Conservation (phyloP, 2,888 invertebrate genomes). For the Abrostola tripartita region DNA sequence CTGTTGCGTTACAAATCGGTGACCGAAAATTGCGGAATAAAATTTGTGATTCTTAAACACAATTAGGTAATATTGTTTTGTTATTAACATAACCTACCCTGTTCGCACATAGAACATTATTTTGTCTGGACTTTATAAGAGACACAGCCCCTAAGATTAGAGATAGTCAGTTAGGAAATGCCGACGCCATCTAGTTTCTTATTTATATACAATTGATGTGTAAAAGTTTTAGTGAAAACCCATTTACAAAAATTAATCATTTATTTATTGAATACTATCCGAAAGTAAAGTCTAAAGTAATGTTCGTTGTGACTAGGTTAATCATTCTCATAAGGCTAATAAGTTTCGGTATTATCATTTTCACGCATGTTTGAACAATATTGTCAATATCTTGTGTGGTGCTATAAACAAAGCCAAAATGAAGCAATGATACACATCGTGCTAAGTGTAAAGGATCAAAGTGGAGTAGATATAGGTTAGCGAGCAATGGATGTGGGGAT, state of each 20-base stretch:
- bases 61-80: conserved; percentile 5
- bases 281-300: neutral
- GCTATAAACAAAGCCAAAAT: conserved; percentile 17
- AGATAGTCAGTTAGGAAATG: too few species aligned
- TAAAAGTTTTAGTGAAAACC: too few species aligned
- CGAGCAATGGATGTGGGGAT: conserved; percentile 53
- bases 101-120: too few species aligned
- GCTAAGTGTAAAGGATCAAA: conserved; percentile 37
- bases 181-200: too few species aligned
- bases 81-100: too few species aligned
- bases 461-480: conserved; percentile 50
- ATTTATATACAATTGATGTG: too few species aligned
- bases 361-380: conserved; percentile 3
- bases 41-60: conserved; percentile 27
- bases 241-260: too few species aligned
- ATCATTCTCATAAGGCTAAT: neutral
- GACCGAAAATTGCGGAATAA: conserved; percentile 33
- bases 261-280: neutral
- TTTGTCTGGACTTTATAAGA: too few species aligned
- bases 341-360: neutral
- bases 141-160: too few species aligned
- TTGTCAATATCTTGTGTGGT: conserved; percentile 5
- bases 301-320: neutral
- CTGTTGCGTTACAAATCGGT: conserved; percentile 31
- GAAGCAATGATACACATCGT: conserved; percentile 24